Percentiles rank a stretch among this genome's conserved stretches.
Conservation (phyloP, 2,113 vertebrate species). For the Petrocephalus microphthalmus region DNA sequence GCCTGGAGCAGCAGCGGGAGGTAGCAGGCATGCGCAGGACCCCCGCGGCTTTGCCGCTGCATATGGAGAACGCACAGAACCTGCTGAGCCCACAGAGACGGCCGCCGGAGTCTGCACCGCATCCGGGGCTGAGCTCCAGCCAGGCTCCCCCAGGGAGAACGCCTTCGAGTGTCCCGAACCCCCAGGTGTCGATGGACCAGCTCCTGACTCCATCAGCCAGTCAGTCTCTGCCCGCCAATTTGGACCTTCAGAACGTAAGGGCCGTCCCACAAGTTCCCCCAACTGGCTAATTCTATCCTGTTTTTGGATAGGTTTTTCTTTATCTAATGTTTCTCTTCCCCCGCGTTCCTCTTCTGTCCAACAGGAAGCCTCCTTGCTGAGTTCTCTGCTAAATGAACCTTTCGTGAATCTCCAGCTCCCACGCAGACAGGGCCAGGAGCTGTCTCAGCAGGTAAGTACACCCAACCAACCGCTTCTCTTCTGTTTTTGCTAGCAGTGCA, state of each 20-base stretch:
- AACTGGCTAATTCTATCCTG: no score
- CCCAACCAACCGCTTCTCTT: not conserved
- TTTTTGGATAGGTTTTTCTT: not conserved
- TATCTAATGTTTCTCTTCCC: not conserved
- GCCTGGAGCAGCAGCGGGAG: not conserved
- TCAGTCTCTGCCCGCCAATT: not conserved
- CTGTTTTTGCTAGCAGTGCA: not conserved
- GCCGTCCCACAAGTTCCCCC: not conserved
- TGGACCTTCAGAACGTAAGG: conserved; percentile 21
- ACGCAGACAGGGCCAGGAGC: conserved; percentile 26
- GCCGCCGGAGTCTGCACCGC: not conserved
- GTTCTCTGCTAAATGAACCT: conserved; percentile 39
- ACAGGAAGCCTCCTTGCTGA: conserved; percentile 28
- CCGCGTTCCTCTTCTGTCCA: not conserved
- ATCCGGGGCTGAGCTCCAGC: not conserved
- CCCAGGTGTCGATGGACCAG: conserved; percentile 13
- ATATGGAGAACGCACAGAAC: not conserved
- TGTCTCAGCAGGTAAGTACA: conserved; percentile 34
- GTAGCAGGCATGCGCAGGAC: not conserved
- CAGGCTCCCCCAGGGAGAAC: not conserved
- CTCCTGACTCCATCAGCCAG: not conserved
- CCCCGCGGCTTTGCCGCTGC: not conserved
- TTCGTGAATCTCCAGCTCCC: conserved; percentile 31
- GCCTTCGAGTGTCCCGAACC: not conserved
- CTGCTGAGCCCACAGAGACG: not conserved